Evolutionary conservation across 2,797 vertebrate species (phyloP).

Genomic region (Arrhamphus sclerolepis): DNA sequence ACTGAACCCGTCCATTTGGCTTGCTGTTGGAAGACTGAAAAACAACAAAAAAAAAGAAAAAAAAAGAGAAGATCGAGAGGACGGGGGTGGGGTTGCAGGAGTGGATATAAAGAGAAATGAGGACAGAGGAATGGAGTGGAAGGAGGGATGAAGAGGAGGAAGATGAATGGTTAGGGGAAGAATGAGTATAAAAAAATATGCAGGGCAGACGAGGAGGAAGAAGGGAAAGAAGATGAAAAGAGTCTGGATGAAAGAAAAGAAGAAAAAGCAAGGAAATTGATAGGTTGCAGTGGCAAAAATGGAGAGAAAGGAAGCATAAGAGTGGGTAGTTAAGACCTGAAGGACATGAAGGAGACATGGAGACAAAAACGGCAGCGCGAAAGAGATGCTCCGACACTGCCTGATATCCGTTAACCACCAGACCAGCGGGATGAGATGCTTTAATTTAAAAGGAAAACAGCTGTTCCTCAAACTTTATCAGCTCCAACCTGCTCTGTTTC

Average conservation of each 20-base stretch:
- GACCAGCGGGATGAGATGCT: no score
- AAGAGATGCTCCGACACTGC: no score
- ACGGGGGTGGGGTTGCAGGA: neutral
- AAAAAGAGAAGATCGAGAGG: neutral
- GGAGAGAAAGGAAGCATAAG: neutral
- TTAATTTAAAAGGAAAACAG: no score
- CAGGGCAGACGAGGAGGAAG: neutral
- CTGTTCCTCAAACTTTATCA: no score
- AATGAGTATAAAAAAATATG: neutral
- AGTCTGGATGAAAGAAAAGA: neutral
- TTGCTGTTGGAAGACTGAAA: slow-evolving; percentile 39
- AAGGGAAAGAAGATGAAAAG: neutral
- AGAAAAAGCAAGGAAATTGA: neutral
- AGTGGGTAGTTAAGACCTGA: no score
- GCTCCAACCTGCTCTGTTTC: no score
- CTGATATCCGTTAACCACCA: no score
- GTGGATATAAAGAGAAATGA: slow-evolving; percentile 30
- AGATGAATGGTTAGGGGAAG: slow-evolving; percentile 8
- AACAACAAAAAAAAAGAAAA: slow-evolving; percentile 21
- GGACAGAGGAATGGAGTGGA: slow-evolving; percentile 21
- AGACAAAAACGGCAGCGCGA: no score
- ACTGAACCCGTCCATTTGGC: slow-evolving; percentile 49
- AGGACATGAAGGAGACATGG: no score
- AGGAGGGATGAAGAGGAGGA: neutral
- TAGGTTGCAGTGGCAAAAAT: neutral